Evolutionary conservation across 2,797 vertebrate genomes (phyloP).

Genomic region (Eulemur rubriventer): DNA sequence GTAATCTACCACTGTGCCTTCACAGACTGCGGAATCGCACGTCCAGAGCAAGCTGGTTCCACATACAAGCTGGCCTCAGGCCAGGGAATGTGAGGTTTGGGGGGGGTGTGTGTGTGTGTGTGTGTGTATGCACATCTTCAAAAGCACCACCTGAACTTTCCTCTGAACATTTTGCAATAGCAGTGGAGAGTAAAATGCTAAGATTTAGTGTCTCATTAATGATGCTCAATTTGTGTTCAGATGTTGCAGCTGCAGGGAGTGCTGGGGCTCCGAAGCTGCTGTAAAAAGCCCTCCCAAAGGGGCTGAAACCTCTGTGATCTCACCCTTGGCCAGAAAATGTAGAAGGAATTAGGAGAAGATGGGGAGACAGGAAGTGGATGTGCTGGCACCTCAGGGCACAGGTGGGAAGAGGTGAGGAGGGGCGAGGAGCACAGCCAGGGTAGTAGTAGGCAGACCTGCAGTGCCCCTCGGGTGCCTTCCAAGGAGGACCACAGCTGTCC

Average conservation of each 20-base stretch:
- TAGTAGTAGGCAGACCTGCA: too few species aligned
- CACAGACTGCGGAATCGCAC: conserved; percentile 70
- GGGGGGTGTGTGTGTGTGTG: neutral
- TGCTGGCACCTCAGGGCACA: neutral
- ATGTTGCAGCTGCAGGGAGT: neutral
- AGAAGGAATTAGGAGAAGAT: neutral
- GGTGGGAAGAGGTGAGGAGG: too few species aligned
- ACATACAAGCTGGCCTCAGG: neutral
- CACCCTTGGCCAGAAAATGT: neutral
- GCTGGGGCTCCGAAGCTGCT: neutral
- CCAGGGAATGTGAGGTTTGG: neutral
- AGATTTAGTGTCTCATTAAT: neutral
- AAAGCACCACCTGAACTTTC: neutral
- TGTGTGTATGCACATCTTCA: neutral
- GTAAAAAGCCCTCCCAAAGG: neutral
- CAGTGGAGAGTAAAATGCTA: neutral
- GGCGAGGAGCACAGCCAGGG: neutral
- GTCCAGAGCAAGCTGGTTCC: neutral
- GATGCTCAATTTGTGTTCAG: neutral
- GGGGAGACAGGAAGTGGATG: neutral
- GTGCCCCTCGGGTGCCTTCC: neutral
- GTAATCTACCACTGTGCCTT: conserved; percentile 79
- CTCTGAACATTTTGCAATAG: neutral
- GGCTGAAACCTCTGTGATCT: neutral
- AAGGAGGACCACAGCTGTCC: neutral